phyloP scores from a whole-genome alignment of 1,140 invertebrate genomes.

The Brachionus calyciflorus region DNA sequence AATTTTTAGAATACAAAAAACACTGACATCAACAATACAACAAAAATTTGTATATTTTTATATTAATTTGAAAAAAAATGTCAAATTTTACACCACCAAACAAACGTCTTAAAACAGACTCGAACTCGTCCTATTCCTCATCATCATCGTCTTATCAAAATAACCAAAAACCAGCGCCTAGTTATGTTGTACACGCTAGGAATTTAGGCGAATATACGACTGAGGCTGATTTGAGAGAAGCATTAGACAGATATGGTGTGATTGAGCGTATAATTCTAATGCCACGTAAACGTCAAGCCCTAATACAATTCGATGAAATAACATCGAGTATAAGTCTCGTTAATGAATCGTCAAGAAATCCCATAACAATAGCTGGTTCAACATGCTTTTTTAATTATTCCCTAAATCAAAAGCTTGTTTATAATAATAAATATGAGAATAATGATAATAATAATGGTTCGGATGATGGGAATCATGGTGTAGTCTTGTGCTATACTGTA shows the following conservation, averaged over 20 bases:
- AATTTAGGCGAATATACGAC: constrained; percentile 15
- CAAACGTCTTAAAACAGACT: constrained; percentile 24
- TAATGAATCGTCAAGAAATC: not conserved
- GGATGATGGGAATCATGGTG: constrained; percentile 64
- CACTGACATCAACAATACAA: too few relatives aligned
- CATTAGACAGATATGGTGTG: not conserved
- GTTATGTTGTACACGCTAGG: constrained; percentile 16
- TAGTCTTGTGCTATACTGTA: constrained; percentile 89
- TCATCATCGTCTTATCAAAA: not conserved
- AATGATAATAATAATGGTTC: not conserved
- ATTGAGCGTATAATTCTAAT: constrained; percentile 18
- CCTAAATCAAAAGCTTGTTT: constrained; percentile 22
- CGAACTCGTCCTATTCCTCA: not conserved
- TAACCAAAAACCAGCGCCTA: constrained; percentile 4
- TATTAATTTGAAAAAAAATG: constrained; percentile 1
- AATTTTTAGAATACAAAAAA: not conserved
- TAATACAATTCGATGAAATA: constrained; percentile 24
- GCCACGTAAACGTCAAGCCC: constrained; percentile 4
- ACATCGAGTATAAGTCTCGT: not conserved
- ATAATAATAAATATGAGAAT: constrained; percentile 9
- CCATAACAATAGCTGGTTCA: constrained; percentile 6
- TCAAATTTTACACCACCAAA: constrained; percentile 3
- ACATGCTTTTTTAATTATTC: constrained; percentile 23
- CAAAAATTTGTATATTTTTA: constrained; percentile 5
- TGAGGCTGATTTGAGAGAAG: not conserved